These are phyloP conservation scores for Asarcornis scutulata DNA, from an alignment of 2,113 vertebrate species.

Conservation along the genomic window DNA sequence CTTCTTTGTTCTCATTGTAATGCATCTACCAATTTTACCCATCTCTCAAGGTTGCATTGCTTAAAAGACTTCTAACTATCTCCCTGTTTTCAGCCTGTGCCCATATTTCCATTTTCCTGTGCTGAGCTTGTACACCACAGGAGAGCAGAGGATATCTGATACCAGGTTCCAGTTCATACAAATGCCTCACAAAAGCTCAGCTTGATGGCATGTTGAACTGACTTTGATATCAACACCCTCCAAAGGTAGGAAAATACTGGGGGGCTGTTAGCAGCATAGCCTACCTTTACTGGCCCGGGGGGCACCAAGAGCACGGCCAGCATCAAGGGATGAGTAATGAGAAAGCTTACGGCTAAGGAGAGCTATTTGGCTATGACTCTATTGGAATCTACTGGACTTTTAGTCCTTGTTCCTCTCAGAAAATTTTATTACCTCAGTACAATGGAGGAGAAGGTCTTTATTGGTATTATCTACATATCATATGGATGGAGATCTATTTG, in stretches of 20 bases:
- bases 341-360: background rate
- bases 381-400: background rate
- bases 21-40: background rate
- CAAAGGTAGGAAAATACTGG: background rate
- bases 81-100: background rate
- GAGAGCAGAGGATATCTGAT: background rate
- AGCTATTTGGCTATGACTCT: background rate
- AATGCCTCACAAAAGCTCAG: background rate
- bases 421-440: background rate
- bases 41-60: background rate
- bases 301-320: background rate
- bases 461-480: background rate
- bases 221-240: fast-evolving
- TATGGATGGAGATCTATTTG: background rate
- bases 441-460: background rate
- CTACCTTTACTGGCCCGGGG: background rate
- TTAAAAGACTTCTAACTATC: background rate
- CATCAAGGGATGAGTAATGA: background rate
- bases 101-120: background rate
- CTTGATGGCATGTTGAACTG: fast-evolving
- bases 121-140: background rate
- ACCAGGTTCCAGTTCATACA: background rate
- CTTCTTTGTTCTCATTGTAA: background rate
- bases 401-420: background rate
- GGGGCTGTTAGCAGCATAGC: background rate